Evolutionary conservation across 2,888 invertebrate species (phyloP).

Genomic region (Cheilosia scutellata): DNA sequence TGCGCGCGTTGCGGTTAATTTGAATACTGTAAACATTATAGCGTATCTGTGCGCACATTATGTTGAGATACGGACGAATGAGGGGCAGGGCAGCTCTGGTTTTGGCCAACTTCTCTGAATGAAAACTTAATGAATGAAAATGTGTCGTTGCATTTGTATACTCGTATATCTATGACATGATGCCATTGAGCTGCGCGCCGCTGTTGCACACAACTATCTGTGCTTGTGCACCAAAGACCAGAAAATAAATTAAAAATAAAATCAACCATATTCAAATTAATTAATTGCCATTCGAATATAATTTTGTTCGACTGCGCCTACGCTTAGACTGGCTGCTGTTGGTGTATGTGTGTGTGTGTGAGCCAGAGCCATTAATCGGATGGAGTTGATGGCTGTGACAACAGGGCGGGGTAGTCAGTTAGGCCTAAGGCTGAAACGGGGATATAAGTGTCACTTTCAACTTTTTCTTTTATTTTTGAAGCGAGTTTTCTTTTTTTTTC

Average conservation of each 20-base stretch:
- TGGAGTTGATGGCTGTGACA: conserved; percentile 48
- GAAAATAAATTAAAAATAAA: conserved; percentile 64
- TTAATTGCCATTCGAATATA: conserved; percentile 73
- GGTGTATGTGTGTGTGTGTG: conserved; percentile 16
- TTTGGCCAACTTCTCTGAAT: conserved; percentile 71
- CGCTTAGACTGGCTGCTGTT: conserved; percentile 19
- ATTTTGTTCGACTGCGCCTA: conserved; percentile 71
- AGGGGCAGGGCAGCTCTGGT: conserved; percentile 27
- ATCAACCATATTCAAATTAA: conserved; percentile 71
- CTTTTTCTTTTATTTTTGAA: conserved; percentile 52
- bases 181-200: conserved; percentile 14
- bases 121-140: conserved; percentile 73
- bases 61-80: neutral
- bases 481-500: conserved; percentile 27
- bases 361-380: conserved; percentile 50
- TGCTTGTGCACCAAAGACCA: conserved; percentile 9
- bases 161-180: conserved; percentile 42
- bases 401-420: conserved; percentile 38
- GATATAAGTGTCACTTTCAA: conserved; percentile 56
- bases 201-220: conserved; percentile 1
- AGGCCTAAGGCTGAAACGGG: conserved; percentile 32
- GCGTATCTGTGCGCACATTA: conserved; percentile 12
- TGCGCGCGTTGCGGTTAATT: conserved; percentile 55
- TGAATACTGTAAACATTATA: conserved; percentile 53
- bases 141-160: conserved; percentile 26